Conservation (phyloP, 2,797 vertebrate genomes). For the Enteromius radiatus region DNA sequence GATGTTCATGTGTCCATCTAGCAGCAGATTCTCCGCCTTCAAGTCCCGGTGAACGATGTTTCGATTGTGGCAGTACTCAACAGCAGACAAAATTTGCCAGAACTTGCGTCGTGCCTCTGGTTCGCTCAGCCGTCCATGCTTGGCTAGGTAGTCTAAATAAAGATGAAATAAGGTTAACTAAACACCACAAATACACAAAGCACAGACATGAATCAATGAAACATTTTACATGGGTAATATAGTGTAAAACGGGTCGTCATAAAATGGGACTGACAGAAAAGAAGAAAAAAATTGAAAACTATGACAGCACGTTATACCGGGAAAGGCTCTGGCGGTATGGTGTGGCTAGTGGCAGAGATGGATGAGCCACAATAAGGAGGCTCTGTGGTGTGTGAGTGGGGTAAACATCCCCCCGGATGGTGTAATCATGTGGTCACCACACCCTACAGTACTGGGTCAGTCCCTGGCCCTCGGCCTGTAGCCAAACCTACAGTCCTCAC, state of each 20-base stretch:
- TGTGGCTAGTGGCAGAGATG: slow-evolving; percentile 38
- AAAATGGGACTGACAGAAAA: slow-evolving; percentile 9
- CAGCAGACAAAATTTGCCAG: slow-evolving; percentile 96
- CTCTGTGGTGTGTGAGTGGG: slow-evolving; percentile 52
- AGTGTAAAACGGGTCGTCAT: slow-evolving; percentile 12
- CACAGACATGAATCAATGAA: slow-evolving; percentile 29
- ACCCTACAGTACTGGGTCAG: slow-evolving; percentile 57
- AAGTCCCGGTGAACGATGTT: slow-evolving; percentile 96
- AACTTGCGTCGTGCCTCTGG: slow-evolving; percentile 94
- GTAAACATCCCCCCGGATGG: slow-evolving; percentile 60
- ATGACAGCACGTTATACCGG: slow-evolving; percentile 4
- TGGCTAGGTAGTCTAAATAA: slow-evolving; percentile 91
- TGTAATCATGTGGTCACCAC: slow-evolving; percentile 59
- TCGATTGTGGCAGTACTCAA: slow-evolving; percentile 94
- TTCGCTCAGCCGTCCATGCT: slow-evolving; percentile 93
- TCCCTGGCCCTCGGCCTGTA: slow-evolving; percentile 34
- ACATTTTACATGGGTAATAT: slow-evolving; percentile 12
- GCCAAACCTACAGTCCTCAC: slow-evolving; percentile 55
- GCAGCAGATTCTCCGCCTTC: slow-evolving; percentile 95
- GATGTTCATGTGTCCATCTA: slow-evolving; percentile 98
- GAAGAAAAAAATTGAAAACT: neutral
- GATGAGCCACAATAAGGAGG: slow-evolving; percentile 44
- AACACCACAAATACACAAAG: neutral
- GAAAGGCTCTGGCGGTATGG: slow-evolving; percentile 24
- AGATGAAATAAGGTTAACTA: neutral